A percentile compares a stretch with the other conserved stretches of the same genome.
These are phyloP conservation scores for Caenorhabditis remanei DNA, from an alignment of 1,140 invertebrate species.

Conservation along the genomic window DNA sequence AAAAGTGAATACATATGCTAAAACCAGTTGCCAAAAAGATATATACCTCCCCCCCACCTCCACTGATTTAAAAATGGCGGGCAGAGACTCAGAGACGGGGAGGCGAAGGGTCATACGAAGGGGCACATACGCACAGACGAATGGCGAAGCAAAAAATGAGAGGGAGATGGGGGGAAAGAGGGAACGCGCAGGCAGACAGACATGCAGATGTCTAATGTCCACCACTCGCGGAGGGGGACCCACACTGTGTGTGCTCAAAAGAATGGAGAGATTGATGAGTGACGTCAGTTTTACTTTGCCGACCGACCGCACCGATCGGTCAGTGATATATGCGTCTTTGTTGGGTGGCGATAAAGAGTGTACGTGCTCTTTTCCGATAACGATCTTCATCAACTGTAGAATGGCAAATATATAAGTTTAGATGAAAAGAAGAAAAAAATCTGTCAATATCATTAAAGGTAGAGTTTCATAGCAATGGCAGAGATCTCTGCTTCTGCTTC, in stretches of 20 bases:
- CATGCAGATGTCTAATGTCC: background rate
- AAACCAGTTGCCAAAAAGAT: constrained; percentile 18
- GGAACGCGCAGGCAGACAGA: constrained; percentile 5
- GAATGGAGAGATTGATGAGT: background rate
- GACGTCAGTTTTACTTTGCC: background rate
- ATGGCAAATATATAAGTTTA: no score
- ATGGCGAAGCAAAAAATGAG: background rate
- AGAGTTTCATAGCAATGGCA: no score
- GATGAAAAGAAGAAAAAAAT: no score
- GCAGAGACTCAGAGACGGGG: constrained; percentile 1
- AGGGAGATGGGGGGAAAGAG: background rate
- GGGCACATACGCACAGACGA: constrained; percentile 23
- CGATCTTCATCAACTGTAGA: no score
- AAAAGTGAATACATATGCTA: background rate
- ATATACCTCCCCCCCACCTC: background rate
- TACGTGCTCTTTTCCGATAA: background rate
- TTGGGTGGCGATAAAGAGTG: background rate
- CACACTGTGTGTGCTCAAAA: constrained; percentile 7
- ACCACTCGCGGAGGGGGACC: background rate
- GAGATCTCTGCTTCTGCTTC: no score
- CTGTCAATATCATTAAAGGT: no score
- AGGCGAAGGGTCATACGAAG: constrained; percentile 2
- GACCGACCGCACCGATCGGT: background rate
- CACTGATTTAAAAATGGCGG: constrained; percentile 40
- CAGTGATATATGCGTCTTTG: background rate